Conservation (phyloP, 2,888 invertebrate species). For the Zele albiditarsus region DNA sequence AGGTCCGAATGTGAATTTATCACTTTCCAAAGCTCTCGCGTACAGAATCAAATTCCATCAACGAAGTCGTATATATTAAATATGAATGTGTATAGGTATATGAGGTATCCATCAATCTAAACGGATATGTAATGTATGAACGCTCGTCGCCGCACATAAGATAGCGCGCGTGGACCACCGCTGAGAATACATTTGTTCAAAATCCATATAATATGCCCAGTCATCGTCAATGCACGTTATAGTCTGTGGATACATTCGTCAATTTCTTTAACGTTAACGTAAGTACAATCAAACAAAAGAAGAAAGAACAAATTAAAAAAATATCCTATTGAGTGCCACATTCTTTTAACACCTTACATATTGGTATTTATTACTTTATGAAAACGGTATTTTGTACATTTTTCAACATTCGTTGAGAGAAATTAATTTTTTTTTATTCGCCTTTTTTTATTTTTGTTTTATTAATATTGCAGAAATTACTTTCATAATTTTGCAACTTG, state of each 20-base stretch:
- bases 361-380: not conserved
- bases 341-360: not conserved
- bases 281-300: not conserved
- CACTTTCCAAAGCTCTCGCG: conserved; percentile 18
- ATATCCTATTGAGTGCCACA: not conserved
- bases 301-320: not conserved
- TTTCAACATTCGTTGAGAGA: not conserved
- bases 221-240: conserved; percentile 50
- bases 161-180: conserved; percentile 44
- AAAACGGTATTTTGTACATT: not conserved
- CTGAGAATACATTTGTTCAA: conserved; percentile 41
- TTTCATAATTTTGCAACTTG: too few species aligned
- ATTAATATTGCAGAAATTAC: too few species aligned
- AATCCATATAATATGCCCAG: conserved; percentile 48
- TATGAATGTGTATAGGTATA: not conserved
- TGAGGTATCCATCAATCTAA: conserved; percentile 39
- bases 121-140: conserved; percentile 1
- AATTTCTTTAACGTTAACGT: not conserved
- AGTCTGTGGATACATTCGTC: conserved; percentile 21
- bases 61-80: conserved; percentile 14
- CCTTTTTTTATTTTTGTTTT: too few species aligned
- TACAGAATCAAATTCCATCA: conserved; percentile 11
- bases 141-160: not conserved
- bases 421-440: not conserved
- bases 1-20: conserved; percentile 29